These are phyloP conservation scores for Galeopterus variegatus DNA, from an alignment of 2,113 vertebrate genomes.

Conservation along the genomic window DNA sequence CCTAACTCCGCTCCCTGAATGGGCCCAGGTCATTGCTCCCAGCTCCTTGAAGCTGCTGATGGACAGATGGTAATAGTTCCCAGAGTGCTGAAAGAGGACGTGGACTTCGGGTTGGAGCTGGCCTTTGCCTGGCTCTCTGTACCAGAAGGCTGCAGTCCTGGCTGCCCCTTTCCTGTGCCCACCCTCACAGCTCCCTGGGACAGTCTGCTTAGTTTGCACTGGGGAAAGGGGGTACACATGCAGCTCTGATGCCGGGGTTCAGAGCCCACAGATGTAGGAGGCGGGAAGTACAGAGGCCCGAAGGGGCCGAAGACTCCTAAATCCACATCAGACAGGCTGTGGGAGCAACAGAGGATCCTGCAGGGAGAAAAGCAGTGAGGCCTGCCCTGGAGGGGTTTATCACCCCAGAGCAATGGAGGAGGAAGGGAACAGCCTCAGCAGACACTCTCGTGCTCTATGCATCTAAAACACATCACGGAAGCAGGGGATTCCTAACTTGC, in stretches of 20 bases:
- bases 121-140: not conserved
- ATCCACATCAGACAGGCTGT: not conserved
- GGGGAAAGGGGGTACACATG: not conserved
- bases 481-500: not conserved
- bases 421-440: not conserved
- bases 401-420: not conserved
- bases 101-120: not conserved
- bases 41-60: not conserved
- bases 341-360: not conserved
- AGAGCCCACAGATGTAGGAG: not conserved
- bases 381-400: not conserved
- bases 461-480: rapidly evolving
- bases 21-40: slow-evolving; percentile 69
- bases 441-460: rapidly evolving
- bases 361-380: not conserved
- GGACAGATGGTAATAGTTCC: slow-evolving; percentile 42
- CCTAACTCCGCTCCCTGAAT: not conserved
- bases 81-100: slow-evolving; percentile 59
- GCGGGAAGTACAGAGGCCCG: not conserved
- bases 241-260: not conserved
- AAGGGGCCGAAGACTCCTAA: not conserved
- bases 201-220: not conserved
- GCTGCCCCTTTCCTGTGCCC: not conserved
- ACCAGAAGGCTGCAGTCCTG: not conserved
- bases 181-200: not conserved